Evolutionary conservation across 2,888 invertebrate species (phyloP).

Genomic region (Tyria jacobaeae): DNA sequence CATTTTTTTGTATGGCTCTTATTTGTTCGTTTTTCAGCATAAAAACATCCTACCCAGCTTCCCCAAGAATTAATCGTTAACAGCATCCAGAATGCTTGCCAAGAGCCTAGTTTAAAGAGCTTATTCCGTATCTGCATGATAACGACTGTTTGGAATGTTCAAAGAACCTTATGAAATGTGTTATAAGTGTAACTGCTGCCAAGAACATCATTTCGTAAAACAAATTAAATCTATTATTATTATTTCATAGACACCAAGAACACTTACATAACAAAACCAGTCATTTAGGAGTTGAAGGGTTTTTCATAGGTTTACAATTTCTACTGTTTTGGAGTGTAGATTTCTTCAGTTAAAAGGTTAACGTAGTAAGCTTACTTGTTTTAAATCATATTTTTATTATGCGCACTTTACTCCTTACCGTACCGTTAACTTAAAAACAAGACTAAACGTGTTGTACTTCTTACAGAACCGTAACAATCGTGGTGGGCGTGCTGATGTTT

Average conservation of each 20-base stretch:
- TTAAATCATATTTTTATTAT: not conserved
- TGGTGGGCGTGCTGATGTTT: conserved; percentile 85
- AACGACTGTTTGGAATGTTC: conserved; percentile 12
- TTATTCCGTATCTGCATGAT: conserved; percentile 23
- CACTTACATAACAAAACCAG: not conserved
- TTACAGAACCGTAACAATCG: conserved; percentile 81
- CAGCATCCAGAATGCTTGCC: conserved; percentile 35
- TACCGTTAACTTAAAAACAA: not conserved
- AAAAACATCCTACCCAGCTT: conserved; percentile 8
- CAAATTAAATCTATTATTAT: too few relatives aligned
- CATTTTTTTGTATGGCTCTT: too few relatives aligned
- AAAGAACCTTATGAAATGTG: not conserved
- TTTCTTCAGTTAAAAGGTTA: not conserved
- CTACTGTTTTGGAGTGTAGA: not conserved
- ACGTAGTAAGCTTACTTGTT: not conserved
- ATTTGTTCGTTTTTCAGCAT: not conserved
- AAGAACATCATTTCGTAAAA: not conserved
- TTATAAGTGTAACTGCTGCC: not conserved
- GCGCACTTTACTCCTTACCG: too few relatives aligned
- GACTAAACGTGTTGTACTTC: conserved; percentile 4
- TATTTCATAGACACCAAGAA: not conserved
- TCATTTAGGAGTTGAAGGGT: not conserved
- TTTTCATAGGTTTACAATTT: not conserved
- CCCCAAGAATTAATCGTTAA: conserved; percentile 30
- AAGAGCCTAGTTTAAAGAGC: conserved; percentile 37